Base-by-base conservation (phyloP, 2,888 invertebrate species). In the Nineta flava region DNA sequence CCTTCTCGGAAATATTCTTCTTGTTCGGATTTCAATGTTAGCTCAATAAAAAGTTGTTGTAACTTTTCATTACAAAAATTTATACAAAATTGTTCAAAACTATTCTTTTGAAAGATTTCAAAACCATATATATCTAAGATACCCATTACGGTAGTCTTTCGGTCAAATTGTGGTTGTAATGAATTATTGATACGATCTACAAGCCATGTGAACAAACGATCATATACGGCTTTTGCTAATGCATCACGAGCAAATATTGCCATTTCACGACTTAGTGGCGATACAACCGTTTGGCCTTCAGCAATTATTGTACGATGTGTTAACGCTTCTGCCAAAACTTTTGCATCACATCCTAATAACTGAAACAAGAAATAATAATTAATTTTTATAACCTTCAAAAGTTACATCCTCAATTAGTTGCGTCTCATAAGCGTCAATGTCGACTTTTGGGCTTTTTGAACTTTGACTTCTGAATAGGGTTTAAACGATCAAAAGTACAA, bases 41-140 rank as follows among this genome's bases (percentile, higher is more conserved):
- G 68, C 65, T 92, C 85, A 61, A 94, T 93, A 67, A 94, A 94
- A 53, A 94, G 70, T 67, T 94, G 93, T 64, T 94, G 93, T 53
- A 94, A 74, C 66, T 94, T 94, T 69, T 94, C 93, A 64, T 94
- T 94, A 66, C 93, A 94, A 71, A 87, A 93, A 70, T 94, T 94
- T 54, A 94, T 94, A 70, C 93, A 93, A 65, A 94, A 87, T 67
- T 94, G 93, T 65, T 87, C 86, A 65, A 87, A 87, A 61, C 85
- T 85, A 63, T 94, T 94, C 57, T 78, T 83, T 48, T 86, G 78
- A 71, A 94, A 92, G 55, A 94, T 90, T 68, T 94, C 93, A 63
- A 94, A 94, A 46, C 93, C 94, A 60, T 94, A 94, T 58, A 94
- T 94, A 64, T 94, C 93, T 55, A 94, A 68, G 56, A 94, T 87